Evolutionary conservation across 2,113 vertebrate species (phyloP).

Genomic region (Lepus americanus): DNA sequence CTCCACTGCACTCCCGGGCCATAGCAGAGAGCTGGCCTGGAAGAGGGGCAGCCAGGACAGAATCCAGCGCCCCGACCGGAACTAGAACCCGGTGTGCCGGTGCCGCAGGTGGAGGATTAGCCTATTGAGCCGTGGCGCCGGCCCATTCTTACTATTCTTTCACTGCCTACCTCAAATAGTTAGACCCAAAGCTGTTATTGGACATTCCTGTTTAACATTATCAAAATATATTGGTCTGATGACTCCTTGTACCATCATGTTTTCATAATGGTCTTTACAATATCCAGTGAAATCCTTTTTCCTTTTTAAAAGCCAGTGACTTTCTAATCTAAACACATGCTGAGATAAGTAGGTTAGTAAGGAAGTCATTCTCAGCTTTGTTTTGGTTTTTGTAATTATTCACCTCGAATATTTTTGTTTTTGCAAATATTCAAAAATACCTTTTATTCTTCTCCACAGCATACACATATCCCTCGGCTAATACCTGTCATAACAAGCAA

Average conservation of each 20-base stretch:
- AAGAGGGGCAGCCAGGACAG: too few species aligned
- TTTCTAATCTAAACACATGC: background rate
- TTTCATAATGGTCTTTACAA: background rate
- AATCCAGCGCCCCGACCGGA: too few species aligned
- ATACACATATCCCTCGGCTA: conserved; percentile 97
- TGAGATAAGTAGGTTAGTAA: background rate
- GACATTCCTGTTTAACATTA: background rate
- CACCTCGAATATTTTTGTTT: background rate
- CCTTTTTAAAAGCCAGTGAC: background rate
- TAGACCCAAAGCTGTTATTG: background rate
- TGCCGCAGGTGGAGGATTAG: too few species aligned
- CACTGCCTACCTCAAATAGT: background rate
- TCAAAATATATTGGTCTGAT: background rate
- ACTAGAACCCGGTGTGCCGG: too few species aligned
- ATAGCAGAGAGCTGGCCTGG: too few species aligned
- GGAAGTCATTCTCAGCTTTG: background rate
- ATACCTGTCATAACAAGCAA: conserved; percentile 99
- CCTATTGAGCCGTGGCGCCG: too few species aligned
- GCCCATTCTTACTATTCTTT: background rate
- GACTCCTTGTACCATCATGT: background rate
- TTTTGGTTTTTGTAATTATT: background rate
- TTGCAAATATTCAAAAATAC: conserved; percentile 15
- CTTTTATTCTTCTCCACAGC: conserved; percentile 87
- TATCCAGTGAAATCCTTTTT: background rate
- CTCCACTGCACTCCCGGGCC: too few species aligned